Base-by-base conservation (phyloP, 2,797 vertebrate genomes). In the Protonibea diacanthus region DNA sequence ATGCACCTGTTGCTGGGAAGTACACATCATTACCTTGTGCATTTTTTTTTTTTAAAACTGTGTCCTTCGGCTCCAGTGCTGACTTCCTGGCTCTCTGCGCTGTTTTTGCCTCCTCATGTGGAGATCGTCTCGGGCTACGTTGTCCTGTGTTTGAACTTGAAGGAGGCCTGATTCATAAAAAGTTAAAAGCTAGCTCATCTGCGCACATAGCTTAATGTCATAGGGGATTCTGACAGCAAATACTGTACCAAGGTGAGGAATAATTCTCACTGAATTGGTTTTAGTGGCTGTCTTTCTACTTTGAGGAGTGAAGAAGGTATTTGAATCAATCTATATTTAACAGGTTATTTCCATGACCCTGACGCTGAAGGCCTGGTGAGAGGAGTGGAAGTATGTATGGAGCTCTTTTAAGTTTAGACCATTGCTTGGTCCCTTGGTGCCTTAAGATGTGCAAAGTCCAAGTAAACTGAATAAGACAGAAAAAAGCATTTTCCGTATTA, bases 391-490 rank as follows among this genome's bases (percentile, higher is more conserved):
- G 53, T 18, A 6, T 27, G n/a, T 33, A 29, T 21, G 6, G 25
- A 23, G 5, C 52, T 64, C 11, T 57, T 72, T 60, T 20, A 62
- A 52, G 53, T 48, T 51, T 21, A 45, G 2, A 18, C 27, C 42
- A 25, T 44, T 8, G 21, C 33, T 44, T 14, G 18, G 27, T 38
- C 3, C 5, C 3, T 21, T 21, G 14, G 2, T 47, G 40, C 17
- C 42, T 47, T 64, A 2, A 69, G 14, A 9, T 42, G 15, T 18
- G 21, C 8, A 76, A 21, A 17, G 14, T 70, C 47, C 14, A 70
- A 72, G 18, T 66, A 45, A 79, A 66, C 5, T 20, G 40, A 55
- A 45, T 67, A 47, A 66, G 21, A 12, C 4, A n/a, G 17, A 60
- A 62, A 64, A 55, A 23, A 42, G 27, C 29, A 0, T 62, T 8